phyloP scores from a whole-genome alignment of 2,113 vertebrate genomes.

The Eupsittula cactorum region DNA sequence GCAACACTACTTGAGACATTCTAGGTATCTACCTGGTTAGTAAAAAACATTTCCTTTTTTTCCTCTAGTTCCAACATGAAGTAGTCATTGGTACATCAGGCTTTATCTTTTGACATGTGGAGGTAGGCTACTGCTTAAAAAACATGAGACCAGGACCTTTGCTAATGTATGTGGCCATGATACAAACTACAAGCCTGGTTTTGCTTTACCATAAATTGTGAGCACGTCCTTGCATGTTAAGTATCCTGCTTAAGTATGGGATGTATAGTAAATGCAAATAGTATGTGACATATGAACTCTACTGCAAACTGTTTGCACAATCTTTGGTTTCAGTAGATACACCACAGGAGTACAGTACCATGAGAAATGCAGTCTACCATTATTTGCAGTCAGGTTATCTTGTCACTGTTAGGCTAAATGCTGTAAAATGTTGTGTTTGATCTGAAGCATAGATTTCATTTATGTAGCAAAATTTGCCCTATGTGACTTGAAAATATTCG shows the following conservation, averaged over 20 bases:
- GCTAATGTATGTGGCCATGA: background rate
- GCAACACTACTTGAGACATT: conserved; percentile 90
- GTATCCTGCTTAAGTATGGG: background rate
- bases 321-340: background rate
- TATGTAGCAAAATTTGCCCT: background rate
- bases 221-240: background rate
- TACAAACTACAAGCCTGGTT: background rate
- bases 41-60: background rate
- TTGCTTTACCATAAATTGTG: background rate
- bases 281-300: background rate
- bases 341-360: background rate
- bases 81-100: background rate
- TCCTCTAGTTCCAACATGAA: background rate
- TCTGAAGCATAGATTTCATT: background rate
- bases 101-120: background rate
- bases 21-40: conserved; percentile 92
- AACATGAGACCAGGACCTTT: background rate
- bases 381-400: background rate
- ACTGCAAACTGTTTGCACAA: background rate
- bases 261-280: background rate
- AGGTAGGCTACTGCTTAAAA: background rate
- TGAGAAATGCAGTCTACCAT: background rate
- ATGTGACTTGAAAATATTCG: background rate
- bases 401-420: background rate
- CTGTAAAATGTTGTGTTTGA: background rate